Percentiles rank a stretch among this genome's conserved stretches.
Evolutionary conservation across 2,888 invertebrate genomes (phyloP).

Genomic region (Apodemia zela): DNA sequence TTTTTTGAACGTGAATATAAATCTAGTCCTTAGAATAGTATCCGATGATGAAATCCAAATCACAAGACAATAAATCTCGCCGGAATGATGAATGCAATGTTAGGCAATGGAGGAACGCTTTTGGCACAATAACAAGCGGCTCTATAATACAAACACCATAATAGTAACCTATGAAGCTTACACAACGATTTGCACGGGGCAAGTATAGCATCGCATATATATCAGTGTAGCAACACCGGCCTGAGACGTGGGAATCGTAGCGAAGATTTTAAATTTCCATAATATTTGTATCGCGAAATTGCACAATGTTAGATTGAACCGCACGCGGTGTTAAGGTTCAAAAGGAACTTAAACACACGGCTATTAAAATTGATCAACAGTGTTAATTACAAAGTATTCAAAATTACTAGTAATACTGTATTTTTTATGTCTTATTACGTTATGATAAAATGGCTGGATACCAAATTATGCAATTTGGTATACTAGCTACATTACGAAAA

Average conservation of each 20-base stretch:
- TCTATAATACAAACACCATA: slow-evolving; percentile 52
- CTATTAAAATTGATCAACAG: neutral
- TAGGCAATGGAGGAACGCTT: slow-evolving; percentile 36
- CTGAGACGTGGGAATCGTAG: slow-evolving; percentile 59
- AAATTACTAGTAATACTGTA: too few relatives aligned
- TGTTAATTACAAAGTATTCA: too few relatives aligned
- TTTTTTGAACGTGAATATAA: slow-evolving; percentile 3
- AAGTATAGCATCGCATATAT: slow-evolving; percentile 55
- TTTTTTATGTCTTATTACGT: too few relatives aligned
- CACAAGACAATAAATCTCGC: slow-evolving; percentile 19
- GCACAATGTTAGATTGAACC: slow-evolving; percentile 43
- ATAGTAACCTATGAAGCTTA: slow-evolving; percentile 42
- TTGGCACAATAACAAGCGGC: slow-evolving; percentile 37
- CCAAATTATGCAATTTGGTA: too few relatives aligned
- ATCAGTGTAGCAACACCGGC: slow-evolving; percentile 51
- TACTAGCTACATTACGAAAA: too few relatives aligned
- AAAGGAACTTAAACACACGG: slow-evolving; percentile 20
- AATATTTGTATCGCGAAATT: slow-evolving; percentile 66
- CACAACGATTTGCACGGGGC: slow-evolving; percentile 42
- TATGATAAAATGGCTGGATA: too few relatives aligned
- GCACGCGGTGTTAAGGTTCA: slow-evolving; percentile 27
- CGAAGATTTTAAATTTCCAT: slow-evolving; percentile 61
- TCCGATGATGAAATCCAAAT: slow-evolving; percentile 15
- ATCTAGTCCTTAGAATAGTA: neutral
- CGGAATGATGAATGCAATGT: slow-evolving; percentile 25